phyloP scores from a whole-genome alignment of 2,797 vertebrate species.

The Tokudaia tokunoshimensis region DNA sequence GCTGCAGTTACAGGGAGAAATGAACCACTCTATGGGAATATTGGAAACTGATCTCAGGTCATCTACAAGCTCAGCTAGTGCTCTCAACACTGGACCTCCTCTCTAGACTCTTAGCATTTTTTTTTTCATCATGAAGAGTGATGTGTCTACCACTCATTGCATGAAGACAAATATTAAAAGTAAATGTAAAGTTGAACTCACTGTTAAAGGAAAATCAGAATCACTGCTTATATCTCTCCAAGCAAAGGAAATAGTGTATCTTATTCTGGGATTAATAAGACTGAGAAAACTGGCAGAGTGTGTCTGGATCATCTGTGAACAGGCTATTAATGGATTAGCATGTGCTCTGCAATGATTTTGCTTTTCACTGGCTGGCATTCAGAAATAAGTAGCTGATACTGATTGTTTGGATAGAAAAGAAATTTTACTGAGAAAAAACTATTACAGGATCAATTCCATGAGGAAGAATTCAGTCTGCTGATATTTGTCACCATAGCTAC shows the following conservation, averaged over 20 bases:
- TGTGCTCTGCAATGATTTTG: background rate
- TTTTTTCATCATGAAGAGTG: background rate
- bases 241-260: background rate
- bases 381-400: slow-evolving; percentile 23
- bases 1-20: background rate
- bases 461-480: slow-evolving; percentile 26
- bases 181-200: background rate
- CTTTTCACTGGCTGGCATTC: background rate
- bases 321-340: background rate
- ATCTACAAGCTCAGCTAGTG: no score
- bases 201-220: background rate
- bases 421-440: background rate
- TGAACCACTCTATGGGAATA: no score
- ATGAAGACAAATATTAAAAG: background rate
- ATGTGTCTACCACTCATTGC: background rate
- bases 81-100: background rate
- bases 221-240: background rate
- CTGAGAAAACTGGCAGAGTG: background rate
- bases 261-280: background rate
- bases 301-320: background rate
- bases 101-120: background rate
- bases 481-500: background rate
- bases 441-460: slow-evolving; percentile 8
- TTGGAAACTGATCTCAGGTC: background rate
- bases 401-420: background rate